Evolutionary conservation across 2,888 invertebrate species (phyloP).

Genomic region (Drosophila putrida): DNA sequence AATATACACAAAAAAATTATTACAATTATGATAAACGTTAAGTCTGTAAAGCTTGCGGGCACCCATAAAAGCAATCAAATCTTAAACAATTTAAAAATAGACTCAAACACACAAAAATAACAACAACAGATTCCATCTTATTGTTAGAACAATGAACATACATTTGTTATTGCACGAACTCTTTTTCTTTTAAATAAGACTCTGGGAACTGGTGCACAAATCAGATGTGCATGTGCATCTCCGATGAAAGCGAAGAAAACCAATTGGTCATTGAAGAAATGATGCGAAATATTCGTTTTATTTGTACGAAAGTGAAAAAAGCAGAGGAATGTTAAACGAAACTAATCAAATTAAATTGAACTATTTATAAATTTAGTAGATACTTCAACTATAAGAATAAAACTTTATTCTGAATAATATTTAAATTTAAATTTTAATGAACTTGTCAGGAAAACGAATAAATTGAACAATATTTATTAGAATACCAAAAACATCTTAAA

Average conservation of each 20-base stretch:
- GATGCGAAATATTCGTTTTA: conserved; percentile 18
- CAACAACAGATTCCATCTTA: conserved; percentile 2
- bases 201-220: conserved; percentile 54
- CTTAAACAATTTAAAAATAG: conserved; percentile 50
- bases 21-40: conserved; percentile 75
- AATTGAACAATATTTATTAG: no score
- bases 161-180: conserved; percentile 23
- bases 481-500: no score
- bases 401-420: not conserved
- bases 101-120: conserved; percentile 19
- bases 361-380: not conserved
- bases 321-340: conserved; percentile 35
- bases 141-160: conserved; percentile 33
- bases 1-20: conserved; percentile 63
- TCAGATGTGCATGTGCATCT: conserved; percentile 53
- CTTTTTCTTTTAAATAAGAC: conserved; percentile 4
- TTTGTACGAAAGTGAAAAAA: conserved; percentile 45
- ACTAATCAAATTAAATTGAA: conserved; percentile 11
- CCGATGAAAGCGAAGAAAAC: conserved; percentile 48
- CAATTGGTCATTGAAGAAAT: conserved; percentile 20
- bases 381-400: not conserved
- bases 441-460: no score
- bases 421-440: not conserved
- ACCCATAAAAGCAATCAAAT: conserved; percentile 58
- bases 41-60: conserved; percentile 29